Evolutionary conservation across 2,797 vertebrate species (phyloP), one percentile per base, ranked within the genome.

Genomic region (Sebastiscus tertius): DNA sequence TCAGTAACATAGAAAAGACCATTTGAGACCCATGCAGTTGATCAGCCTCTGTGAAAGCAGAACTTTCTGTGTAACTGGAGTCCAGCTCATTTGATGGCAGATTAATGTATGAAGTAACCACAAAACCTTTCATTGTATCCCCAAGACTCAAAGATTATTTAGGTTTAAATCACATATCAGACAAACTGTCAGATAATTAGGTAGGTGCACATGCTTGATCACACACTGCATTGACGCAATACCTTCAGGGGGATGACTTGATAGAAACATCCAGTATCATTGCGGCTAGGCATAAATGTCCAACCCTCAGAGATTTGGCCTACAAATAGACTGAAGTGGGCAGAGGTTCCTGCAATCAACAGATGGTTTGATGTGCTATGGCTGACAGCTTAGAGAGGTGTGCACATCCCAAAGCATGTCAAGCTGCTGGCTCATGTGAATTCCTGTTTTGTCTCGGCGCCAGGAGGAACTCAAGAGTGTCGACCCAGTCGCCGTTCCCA

Each of bases 371-470:
- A 94, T 83, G 88, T 88, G 75, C 82, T 56, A 68, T n/a, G 63
- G 83, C 83, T 94, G 95, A 96, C 96, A 96, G 95, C 94, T 93
- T 6, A 66, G 94, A 94, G 94, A 94, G 89, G 88, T 72, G 79
- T 54, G 83, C 80, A 77, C 87, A 74, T 95, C 94, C 94, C 92
- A 84, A 75, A 89, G 87, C 87, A 80, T 92, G 84, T 93, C 93
- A 90, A 56, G 77, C 88, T 81, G 87, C 85, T 90, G 92, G 93
- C 89, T 91, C 92, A 77, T 84, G 90, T 85, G 91, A 86, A 82
- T 89, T 83, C 80, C 80, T 83, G 83, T 84, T 85, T 88, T 88
- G 88, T 90, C 85, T 92, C 73, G 6, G 56, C 67, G 81, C 89
- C 91, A 92, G 76, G 72, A 88, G 77, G 73, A 89, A 72, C 78